Evolutionary conservation across 2,113 vertebrate species (phyloP), one percentile per base, ranked within the genome.

Genomic region (Noctilio leporinus): DNA sequence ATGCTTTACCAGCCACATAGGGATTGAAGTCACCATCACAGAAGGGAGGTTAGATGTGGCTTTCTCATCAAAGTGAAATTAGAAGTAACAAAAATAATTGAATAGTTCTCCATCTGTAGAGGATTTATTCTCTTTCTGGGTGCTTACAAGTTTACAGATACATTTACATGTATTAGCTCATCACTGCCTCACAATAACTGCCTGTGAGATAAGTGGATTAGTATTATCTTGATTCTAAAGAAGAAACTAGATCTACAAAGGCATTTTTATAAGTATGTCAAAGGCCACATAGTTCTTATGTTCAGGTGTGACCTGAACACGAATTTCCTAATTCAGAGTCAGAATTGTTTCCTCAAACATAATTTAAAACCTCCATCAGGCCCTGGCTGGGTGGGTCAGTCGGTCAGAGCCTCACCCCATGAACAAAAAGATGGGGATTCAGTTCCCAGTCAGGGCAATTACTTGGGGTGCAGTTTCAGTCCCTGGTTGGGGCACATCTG

Each of bases 61-160:
- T 89, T 86, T 38, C 0, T 0, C 2, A n/a, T 47, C 7, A 87
- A 84, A 73, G 22, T 33, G 51, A 86, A 83, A 81, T 49, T 26
- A 73, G 38, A 93, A 94, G 35, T 38, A 30, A 64, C 45, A 88
- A 62, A 82, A 92, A 70, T 75, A 28, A 73, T 11, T 30, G 53
- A 49, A 26, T 11, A 67, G 7, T 73, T 93, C 35, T 72, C 3
- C 12, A 12, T n/a, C 16, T 40, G 30, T 24, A 86, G 55, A 47
- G 15, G 45, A 69, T 70, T 40, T 86, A 70, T 17, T 64, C 64
- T 33, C 24, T 47, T 70, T 59, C 22, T 43, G 12, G 64, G 7
- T 65, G 10, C 4, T 91, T 89, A 94, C 20, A 49, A 3, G 8
- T 93, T 82, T 57, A 51, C 43, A 86, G 59, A 72, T 17, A 77